Conservation (phyloP, 2,113 vertebrate genomes). For the Phyllostomus hastatus region DNA sequence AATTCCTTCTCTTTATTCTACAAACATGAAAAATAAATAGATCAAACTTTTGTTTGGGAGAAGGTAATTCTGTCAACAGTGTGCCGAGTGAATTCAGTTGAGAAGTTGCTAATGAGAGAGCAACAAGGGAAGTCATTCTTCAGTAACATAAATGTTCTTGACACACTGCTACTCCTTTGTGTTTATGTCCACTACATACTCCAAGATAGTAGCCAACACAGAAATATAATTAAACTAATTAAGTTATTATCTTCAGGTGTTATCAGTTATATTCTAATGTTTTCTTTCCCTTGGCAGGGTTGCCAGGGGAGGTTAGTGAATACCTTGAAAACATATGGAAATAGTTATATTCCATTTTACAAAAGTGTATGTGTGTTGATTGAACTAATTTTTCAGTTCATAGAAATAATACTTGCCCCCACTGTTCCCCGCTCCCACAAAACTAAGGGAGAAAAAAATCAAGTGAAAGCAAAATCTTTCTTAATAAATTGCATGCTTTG, state of each 20-base stretch:
- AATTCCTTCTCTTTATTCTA: neutral
- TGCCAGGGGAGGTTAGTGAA: neutral
- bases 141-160: neutral
- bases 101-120: neutral
- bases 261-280: constrained; percentile 4
- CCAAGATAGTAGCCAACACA: neutral
- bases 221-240: constrained; percentile 32
- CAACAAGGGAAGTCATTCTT: neutral
- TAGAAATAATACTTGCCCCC: neutral
- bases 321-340: constrained; percentile 14
- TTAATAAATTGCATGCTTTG: neutral
- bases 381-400: constrained; percentile 33
- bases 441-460: neutral
- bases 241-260: constrained; percentile 21
- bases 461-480: neutral
- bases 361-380: neutral
- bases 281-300: neutral
- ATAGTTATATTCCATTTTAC: constrained; percentile 34
- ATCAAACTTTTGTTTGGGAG: neutral
- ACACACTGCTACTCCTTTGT: neutral
- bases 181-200: neutral
- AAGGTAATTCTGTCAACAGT: neutral
- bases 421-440: neutral
- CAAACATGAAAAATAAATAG: neutral
- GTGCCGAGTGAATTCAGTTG: neutral